Conservation (phyloP, 1,140 invertebrate genomes). For the Ptiloglossa arizonensis region DNA sequence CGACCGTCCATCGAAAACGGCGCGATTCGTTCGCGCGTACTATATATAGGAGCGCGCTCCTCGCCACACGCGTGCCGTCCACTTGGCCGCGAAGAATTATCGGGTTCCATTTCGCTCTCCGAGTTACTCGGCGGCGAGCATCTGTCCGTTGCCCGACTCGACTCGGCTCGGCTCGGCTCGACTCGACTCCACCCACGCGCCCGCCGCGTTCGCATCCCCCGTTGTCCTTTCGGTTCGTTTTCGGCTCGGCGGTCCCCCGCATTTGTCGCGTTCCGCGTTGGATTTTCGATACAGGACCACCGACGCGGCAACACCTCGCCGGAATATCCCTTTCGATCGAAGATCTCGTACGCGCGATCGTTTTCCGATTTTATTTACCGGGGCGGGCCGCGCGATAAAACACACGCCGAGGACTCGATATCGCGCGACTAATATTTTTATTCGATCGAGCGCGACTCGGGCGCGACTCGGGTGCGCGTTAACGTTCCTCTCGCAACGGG, state of each 20-base stretch:
- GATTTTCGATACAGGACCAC: background rate
- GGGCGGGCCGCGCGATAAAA: background rate
- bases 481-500: conserved; percentile 24
- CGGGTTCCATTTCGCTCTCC: conserved; percentile 57
- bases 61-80: background rate
- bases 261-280: background rate
- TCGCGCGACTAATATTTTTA: conserved; percentile 18
- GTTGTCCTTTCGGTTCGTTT: background rate
- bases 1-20: conserved; percentile 60
- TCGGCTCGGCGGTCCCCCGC: no score
- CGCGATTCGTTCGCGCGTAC: conserved; percentile 15
- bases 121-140: conserved; percentile 49
- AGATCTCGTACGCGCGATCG: no score
- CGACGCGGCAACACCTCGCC: conserved; percentile 8
- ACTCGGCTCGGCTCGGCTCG: conserved; percentile 27
- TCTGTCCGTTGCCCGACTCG: conserved; percentile 45
- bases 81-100: conserved; percentile 65
- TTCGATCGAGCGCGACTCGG: background rate
- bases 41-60: background rate
- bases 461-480: background rate
- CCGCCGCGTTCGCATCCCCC: background rate
- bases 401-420: background rate
- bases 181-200: no score
- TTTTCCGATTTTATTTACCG: conserved; percentile 7
- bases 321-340: no score